Conservation (phyloP, 2,797 vertebrate species). For the Dendrocincla fuliginosa region DNA sequence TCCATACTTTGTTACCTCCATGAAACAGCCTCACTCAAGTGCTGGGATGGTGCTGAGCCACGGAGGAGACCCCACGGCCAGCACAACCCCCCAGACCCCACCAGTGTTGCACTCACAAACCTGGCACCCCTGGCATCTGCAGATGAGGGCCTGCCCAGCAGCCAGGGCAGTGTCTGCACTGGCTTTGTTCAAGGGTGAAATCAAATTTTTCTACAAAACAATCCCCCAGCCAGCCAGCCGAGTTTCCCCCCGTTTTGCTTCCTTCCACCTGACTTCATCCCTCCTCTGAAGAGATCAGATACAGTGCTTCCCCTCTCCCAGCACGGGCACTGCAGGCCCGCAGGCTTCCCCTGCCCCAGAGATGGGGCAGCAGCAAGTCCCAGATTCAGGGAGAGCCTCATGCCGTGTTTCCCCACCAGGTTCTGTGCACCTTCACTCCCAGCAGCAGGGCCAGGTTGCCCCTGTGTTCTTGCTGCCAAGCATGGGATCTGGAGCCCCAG, state of each 20-base stretch:
- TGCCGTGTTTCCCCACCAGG: accelerated
- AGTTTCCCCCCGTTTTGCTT: background rate
- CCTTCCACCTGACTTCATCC: background rate
- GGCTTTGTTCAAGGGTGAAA: background rate
- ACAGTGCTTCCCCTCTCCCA: background rate
- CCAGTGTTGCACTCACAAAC: background rate
- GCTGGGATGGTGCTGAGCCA: background rate
- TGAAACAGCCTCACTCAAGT: background rate
- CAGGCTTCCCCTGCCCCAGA: background rate
- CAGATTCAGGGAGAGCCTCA: background rate
- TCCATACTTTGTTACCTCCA: background rate
- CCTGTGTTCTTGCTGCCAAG: accelerated
- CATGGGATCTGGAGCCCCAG: accelerated
- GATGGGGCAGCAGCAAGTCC: background rate
- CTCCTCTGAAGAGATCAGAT: background rate
- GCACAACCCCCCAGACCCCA: background rate
- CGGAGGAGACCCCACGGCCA: background rate
- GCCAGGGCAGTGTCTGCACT: background rate
- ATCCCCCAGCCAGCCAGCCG: background rate
- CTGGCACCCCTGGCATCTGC: background rate
- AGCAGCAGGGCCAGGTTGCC: background rate
- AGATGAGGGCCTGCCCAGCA: accelerated
- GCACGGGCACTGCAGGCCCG: accelerated
- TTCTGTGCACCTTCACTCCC: background rate
- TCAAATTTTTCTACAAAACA: background rate